Evolutionary conservation across 2,797 vertebrate species (phyloP).

Genomic region (Phoxinus dragarum): DNA sequence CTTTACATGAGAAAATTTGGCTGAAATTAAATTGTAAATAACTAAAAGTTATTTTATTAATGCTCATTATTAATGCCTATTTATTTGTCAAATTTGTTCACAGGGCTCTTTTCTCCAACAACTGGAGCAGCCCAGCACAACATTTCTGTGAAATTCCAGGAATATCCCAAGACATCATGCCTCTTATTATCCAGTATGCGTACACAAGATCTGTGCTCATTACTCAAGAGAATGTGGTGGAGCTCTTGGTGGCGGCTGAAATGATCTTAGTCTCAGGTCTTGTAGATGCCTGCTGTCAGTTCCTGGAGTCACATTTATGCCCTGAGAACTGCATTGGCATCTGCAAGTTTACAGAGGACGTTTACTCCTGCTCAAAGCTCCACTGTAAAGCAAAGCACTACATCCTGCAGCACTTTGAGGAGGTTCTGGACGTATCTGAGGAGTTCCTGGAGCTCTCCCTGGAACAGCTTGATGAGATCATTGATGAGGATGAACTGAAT

Average conservation of each 20-base stretch:
- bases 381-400: slow-evolving; percentile 51
- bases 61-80: background rate
- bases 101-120: slow-evolving; percentile 70
- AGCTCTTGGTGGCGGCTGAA: slow-evolving; percentile 72
- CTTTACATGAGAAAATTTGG: too few relatives aligned
- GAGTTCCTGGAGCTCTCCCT: slow-evolving; percentile 73
- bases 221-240: slow-evolving; percentile 73
- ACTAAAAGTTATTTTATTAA: background rate
- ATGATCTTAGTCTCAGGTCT: slow-evolving; percentile 70
- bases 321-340: slow-evolving; percentile 83
- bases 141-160: slow-evolving; percentile 76
- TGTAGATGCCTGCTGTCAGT: slow-evolving; percentile 72
- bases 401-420: slow-evolving; percentile 82
- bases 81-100: background rate
- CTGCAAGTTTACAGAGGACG: background rate
- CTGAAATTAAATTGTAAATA: background rate
- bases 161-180: slow-evolving; percentile 56
- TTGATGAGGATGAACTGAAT: slow-evolving; percentile 70
- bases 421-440: slow-evolving; percentile 70
- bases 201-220: slow-evolving; percentile 76
- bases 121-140: slow-evolving; percentile 73
- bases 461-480: slow-evolving; percentile 73
- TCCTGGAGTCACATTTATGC: slow-evolving; percentile 76
- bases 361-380: too few relatives aligned
- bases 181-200: slow-evolving; percentile 78